Conservation (phyloP, 1,140 invertebrate genomes). For the Frieseomelitta varia region DNA sequence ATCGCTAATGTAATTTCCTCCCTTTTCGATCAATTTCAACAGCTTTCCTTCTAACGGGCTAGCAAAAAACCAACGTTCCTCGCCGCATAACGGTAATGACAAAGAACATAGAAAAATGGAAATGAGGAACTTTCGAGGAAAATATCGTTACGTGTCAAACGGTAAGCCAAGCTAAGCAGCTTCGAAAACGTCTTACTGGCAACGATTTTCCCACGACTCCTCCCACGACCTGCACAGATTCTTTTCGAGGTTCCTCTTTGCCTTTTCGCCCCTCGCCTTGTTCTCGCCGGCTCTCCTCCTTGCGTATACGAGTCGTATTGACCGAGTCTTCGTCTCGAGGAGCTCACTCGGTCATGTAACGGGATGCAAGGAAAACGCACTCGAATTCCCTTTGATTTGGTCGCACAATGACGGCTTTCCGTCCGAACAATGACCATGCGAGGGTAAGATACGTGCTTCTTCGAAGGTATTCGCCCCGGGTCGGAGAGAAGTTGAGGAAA, state of each 20-base stretch:
- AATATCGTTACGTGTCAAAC: slow-evolving; percentile 13
- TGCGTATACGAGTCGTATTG: slow-evolving; percentile 19
- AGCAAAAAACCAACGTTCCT: too few species aligned
- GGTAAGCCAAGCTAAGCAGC: not conserved
- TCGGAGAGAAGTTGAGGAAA: slow-evolving; percentile 20
- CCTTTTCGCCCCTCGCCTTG: slow-evolving; percentile 13
- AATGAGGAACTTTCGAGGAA: too few species aligned
- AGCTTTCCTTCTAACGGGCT: too few species aligned
- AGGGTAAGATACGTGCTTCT: slow-evolving; percentile 21
- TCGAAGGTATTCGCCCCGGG: not conserved
- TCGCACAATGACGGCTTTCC: slow-evolving; percentile 32
- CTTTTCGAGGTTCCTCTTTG: slow-evolving; percentile 63
- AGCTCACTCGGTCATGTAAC: slow-evolving; percentile 47
- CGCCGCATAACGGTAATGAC: not conserved
- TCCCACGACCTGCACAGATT: slow-evolving; percentile 76
- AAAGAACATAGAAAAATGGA: not conserved
- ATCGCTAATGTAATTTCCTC: too few species aligned
- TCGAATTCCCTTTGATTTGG: slow-evolving; percentile 45
- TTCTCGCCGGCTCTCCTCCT: not conserved
- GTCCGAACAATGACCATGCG: slow-evolving; percentile 24
- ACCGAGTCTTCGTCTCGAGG: slow-evolving; percentile 20
- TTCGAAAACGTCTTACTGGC: slow-evolving; percentile 32
- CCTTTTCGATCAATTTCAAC: too few species aligned
- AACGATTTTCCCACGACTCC: slow-evolving; percentile 74
- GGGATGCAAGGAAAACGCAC: slow-evolving; percentile 45